Conservation (phyloP, 2,113 vertebrate species). For the Nipponia nippon region DNA sequence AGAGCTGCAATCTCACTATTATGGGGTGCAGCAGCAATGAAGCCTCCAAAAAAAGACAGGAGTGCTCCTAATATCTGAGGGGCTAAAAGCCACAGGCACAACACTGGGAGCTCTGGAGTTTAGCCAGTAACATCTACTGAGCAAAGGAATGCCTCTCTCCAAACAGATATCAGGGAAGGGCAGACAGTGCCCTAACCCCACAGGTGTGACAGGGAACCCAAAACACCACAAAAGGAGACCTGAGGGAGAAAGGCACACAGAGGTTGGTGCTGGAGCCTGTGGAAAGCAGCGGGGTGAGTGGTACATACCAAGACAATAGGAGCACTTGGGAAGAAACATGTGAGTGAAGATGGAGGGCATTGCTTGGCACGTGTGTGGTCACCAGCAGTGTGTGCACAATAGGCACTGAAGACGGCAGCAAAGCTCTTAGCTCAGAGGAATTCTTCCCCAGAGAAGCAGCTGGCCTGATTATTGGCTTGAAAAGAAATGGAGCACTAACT, state of each 20-base stretch:
- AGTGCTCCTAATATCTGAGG: neutral
- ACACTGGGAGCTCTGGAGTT: neutral
- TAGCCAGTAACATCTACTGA: neutral
- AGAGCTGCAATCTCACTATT: neutral
- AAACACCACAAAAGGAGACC: neutral
- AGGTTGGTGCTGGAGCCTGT: neutral
- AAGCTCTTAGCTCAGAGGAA: neutral
- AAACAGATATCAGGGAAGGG: neutral
- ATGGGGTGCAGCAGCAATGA: neutral
- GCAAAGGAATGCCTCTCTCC: neutral
- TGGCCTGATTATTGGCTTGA: neutral
- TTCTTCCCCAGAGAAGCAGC: neutral
- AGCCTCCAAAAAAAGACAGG: neutral
- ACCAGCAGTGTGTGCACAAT: neutral
- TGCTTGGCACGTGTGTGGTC: accelerated
- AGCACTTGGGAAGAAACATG: neutral
- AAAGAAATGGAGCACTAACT: neutral
- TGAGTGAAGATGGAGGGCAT: neutral
- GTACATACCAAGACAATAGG: accelerated
- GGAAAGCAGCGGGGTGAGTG: accelerated
- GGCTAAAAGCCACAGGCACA: accelerated
- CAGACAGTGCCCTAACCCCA: neutral
- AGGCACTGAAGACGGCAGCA: neutral
- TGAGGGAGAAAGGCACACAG: neutral
- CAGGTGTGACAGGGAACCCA: neutral